Conservation (phyloP, 2,888 invertebrate species). For the Nephrotoma appendiculata region DNA sequence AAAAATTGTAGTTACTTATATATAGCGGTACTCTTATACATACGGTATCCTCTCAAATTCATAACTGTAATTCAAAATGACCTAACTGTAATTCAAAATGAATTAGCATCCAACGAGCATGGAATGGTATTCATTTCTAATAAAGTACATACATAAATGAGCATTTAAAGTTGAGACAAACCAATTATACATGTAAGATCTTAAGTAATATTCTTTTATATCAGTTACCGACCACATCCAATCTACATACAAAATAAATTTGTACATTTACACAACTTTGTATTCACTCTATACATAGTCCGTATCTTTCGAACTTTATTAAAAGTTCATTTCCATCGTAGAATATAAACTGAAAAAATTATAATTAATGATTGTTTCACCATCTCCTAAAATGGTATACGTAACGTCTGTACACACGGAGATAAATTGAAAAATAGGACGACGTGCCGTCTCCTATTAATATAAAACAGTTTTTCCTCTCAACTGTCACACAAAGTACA, state of each 20-base stretch:
- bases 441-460: background rate
- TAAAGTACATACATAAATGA: too few relatives aligned
- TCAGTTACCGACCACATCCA: background rate
- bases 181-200: too few relatives aligned
- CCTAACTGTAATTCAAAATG: too few relatives aligned
- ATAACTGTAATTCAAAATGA: too few relatives aligned
- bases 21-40: too few relatives aligned
- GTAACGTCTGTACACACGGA: background rate
- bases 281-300: background rate
- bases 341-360: background rate
- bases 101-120: too few relatives aligned
- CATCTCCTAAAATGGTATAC: background rate
- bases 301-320: background rate
- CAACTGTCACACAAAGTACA: background rate
- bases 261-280: background rate
- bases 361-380: background rate
- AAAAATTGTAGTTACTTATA: too few relatives aligned
- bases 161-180: too few relatives aligned
- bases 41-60: too few relatives aligned
- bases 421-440: background rate
- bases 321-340: background rate
- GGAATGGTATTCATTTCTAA: too few relatives aligned
- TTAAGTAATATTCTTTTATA: background rate
- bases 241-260: background rate
- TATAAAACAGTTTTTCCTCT: background rate